Evolutionary conservation across 2,113 vertebrate species (phyloP), one percentile per base, ranked within the genome.

Genomic region (Tonatia bakeri): DNA sequence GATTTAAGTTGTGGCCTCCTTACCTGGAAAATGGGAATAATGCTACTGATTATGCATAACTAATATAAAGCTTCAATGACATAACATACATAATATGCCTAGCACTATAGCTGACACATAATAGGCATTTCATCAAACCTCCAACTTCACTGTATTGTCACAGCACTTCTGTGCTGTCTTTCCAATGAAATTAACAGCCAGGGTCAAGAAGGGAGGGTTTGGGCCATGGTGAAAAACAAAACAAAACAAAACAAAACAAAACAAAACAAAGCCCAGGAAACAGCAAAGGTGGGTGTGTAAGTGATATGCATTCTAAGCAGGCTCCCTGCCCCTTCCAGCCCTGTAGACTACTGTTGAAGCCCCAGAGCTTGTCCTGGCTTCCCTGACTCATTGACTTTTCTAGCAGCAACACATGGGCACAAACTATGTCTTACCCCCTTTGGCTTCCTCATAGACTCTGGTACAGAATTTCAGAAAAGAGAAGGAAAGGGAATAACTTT

Each of bases 221-320:
- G 26, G 52, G 20, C 45, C 40, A 33, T 54, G 31, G 43, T 92
- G 52, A 90, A 94, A 75, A 95, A 80, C 84, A 94, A 94, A 93
- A 94, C 11, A 56, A 95, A 92, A 50, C 47, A 94, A 75, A 95
- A 83, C 84, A 94, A 94, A 93, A 95, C 8, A 56, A 94, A 92
- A 61, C 26, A 85, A 87, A 82, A 75, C 24, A 61, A 28, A 61
- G 28, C 59, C 33, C 28, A 73, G 13, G 80, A 72, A 82, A 61
- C 1, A 67, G 59, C 77, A 81, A 90, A 85, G 59, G 73, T 67
- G 19, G 40, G 40, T 47, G 4, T 79, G 15, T 24, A n/a, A 31
- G 19, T 61, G 31, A n/a, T 64, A 22, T 1, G 24, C 2, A 10
- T 69, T 28, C 10, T 38, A 50, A 82, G 28, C 47, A 20, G 43